These are phyloP conservation scores for Heteromurus nitidus DNA, from an alignment of 2,888 invertebrate species.

Conservation along the genomic window DNA sequence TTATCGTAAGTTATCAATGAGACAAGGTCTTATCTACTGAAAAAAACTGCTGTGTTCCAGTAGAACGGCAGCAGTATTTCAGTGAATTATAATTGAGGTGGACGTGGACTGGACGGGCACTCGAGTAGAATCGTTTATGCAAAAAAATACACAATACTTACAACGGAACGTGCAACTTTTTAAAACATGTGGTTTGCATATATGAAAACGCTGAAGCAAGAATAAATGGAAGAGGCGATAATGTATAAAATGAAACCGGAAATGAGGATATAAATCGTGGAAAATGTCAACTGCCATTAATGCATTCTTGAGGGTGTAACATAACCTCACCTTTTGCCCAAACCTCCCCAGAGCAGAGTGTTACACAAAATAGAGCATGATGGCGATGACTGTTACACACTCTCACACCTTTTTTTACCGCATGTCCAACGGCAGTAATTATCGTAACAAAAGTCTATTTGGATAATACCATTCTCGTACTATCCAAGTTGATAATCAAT, in stretches of 20 bases:
- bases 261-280: conserved; percentile 22
- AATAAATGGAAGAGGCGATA: background rate
- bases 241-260: background rate
- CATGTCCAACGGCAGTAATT: conserved; percentile 21
- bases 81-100: too few species aligned
- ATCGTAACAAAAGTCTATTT: conserved; percentile 33
- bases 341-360: background rate
- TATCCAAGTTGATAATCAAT: conserved; percentile 34
- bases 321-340: conserved; percentile 7
- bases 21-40: too few species aligned
- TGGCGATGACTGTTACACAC: background rate
- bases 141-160: too few species aligned
- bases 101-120: too few species aligned
- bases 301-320: conserved; percentile 25
- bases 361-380: background rate
- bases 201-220: too few species aligned
- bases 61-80: too few species aligned
- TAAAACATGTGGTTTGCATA: too few species aligned
- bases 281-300: conserved; percentile 10
- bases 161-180: too few species aligned
- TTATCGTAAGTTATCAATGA: too few species aligned
- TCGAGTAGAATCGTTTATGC: too few species aligned
- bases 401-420: conserved; percentile 15
- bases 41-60: too few species aligned
- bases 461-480: conserved; percentile 12